These are phyloP conservation scores for Emydura subglobosa DNA, from an alignment of 2,113 vertebrate genomes.

Conservation along the genomic window DNA sequence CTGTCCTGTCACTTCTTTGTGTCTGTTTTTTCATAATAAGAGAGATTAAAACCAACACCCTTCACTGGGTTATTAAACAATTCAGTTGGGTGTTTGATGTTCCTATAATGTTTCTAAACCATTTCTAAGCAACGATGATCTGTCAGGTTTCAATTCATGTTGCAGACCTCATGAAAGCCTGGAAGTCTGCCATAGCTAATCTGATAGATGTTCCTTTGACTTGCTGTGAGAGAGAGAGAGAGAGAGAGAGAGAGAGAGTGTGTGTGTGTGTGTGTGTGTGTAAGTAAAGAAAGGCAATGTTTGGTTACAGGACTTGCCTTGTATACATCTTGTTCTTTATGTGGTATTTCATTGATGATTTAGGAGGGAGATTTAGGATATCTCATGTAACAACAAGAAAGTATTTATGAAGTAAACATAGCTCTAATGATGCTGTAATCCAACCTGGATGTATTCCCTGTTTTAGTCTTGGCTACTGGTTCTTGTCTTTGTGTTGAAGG, in stretches of 20 bases:
- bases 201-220: slow-evolving; percentile 15
- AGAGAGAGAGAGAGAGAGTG: neutral
- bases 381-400: neutral
- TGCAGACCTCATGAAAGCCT: neutral
- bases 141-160: neutral
- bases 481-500: neutral
- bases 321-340: neutral
- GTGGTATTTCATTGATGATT: neutral
- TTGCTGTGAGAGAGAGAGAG: too few species aligned
- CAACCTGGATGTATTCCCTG: neutral
- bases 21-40: neutral
- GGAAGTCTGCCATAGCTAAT: slow-evolving; percentile 47
- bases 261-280: too few species aligned
- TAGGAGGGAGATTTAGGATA: neutral
- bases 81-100: neutral
- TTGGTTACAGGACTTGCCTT: neutral
- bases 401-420: neutral
- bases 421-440: neutral
- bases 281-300: neutral
- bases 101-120: neutral
- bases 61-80: neutral
- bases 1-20: neutral
- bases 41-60: neutral
- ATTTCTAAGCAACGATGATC: neutral
- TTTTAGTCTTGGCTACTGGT: neutral